A percentile compares a stretch with the other conserved stretches of the same genome.
These are phyloP conservation scores for Carettochelys insculpta DNA, from an alignment of 2,113 vertebrate species.

Conservation along the genomic window DNA sequence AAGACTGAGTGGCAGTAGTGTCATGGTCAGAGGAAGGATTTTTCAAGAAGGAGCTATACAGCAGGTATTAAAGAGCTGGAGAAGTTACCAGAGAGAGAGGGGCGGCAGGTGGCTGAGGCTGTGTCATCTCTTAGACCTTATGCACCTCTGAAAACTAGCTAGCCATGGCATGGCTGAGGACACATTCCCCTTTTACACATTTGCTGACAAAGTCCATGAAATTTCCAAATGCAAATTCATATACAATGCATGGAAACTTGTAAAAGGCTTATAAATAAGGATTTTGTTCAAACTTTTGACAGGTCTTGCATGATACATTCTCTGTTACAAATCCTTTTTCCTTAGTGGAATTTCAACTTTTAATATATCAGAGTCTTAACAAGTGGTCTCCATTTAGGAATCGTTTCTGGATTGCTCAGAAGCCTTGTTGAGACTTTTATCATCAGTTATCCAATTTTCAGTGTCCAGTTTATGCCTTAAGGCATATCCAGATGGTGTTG, in stretches of 20 bases:
- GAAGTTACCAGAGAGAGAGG: background rate
- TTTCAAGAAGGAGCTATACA: background rate
- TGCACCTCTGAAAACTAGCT: background rate
- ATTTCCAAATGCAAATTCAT: background rate
- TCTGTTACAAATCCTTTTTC: background rate
- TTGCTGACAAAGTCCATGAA: background rate
- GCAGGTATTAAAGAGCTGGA: background rate
- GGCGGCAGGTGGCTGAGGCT: background rate
- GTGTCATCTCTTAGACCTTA: background rate
- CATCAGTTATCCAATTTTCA: slow-evolving; percentile 54
- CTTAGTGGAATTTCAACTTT: background rate
- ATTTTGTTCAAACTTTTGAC: background rate
- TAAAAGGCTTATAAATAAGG: background rate
- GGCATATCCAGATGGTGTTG: slow-evolving; percentile 23
- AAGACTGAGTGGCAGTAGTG: background rate
- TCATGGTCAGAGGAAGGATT: background rate
- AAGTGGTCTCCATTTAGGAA: background rate
- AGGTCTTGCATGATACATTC: background rate
- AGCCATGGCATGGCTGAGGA: background rate
- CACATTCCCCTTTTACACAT: background rate
- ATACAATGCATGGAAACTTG: background rate
- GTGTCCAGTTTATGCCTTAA: slow-evolving; percentile 32
- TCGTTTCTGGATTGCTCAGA: slow-evolving; percentile 22
- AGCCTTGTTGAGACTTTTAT: slow-evolving; percentile 49
- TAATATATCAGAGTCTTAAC: background rate